These are phyloP conservation scores for Ahaetulla prasina DNA, from an alignment of 2,113 vertebrate species.

Conservation along the genomic window DNA sequence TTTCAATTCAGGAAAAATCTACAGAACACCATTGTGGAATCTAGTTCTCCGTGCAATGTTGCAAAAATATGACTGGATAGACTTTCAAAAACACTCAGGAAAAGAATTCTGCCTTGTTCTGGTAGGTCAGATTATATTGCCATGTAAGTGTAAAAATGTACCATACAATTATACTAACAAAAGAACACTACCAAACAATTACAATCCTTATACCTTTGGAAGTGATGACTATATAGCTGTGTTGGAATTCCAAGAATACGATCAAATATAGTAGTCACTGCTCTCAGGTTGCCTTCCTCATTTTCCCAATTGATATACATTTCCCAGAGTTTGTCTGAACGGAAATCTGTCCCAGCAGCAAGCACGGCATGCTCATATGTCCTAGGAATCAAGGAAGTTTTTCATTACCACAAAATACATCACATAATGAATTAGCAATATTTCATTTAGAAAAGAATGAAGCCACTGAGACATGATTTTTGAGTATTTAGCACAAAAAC, in stretches of 20 bases:
- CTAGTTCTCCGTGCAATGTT: background rate
- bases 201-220: conserved; percentile 82
- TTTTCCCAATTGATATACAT: conserved; percentile 93
- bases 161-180: background rate
- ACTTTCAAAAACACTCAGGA: background rate
- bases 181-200: rapidly evolving
- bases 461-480: background rate
- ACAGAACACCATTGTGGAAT: background rate
- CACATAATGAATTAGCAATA: no score
- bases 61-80: background rate
- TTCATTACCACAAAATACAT: background rate
- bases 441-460: background rate
- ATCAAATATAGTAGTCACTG: conserved; percentile 91
- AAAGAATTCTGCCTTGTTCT: background rate
- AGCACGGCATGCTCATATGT: conserved; percentile 91
- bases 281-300: conserved; percentile 84
- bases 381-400: conserved; percentile 62
- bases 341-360: conserved; percentile 95
- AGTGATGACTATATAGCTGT: conserved; percentile 93
- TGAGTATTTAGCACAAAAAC: background rate
- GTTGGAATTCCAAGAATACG: conserved; percentile 94
- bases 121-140: background rate
- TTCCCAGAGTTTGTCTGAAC: conserved; percentile 97
- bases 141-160: background rate
- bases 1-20: background rate